Evolutionary conservation across 2,113 vertebrate genomes (phyloP).

Genomic region (Gadus chalcogrammus): DNA sequence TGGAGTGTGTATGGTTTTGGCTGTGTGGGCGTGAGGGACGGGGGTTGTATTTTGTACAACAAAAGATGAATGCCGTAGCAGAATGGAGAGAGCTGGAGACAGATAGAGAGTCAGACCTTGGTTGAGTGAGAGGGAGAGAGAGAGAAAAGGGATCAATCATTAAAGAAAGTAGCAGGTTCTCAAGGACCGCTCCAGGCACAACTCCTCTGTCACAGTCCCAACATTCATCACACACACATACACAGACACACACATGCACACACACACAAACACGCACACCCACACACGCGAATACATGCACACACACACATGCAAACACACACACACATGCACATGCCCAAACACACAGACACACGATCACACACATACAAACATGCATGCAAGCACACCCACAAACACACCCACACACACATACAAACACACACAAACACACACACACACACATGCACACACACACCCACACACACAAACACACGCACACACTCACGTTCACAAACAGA

Average conservation of each 20-base stretch:
- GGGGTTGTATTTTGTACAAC: neutral
- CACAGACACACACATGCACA: neutral
- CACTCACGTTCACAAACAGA: too few relatives aligned
- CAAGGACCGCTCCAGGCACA: constrained; percentile 43
- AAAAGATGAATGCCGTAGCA: neutral
- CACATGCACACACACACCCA: too few relatives aligned
- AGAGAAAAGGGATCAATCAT: constrained; percentile 41
- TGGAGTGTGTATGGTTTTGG: neutral
- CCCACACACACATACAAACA: too few relatives aligned
- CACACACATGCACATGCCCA: too few relatives aligned
- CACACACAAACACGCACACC: constrained; percentile 9
- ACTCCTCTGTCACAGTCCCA: constrained; percentile 38
- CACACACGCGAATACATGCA: constrained; percentile 10
- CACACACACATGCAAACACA: neutral
- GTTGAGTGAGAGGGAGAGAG: neutral
- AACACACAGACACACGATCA: too few relatives aligned
- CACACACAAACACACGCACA: too few relatives aligned
- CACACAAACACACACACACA: too few relatives aligned
- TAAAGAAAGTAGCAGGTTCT: constrained; percentile 46
- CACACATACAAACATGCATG: too few relatives aligned
- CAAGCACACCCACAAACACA: too few relatives aligned
- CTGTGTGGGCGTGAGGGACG: neutral
- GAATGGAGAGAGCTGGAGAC: constrained; percentile 8
- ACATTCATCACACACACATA: constrained; percentile 33
- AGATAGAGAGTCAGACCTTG: neutral